Conservation (phyloP, 2,888 invertebrate genomes). For the Drosophila paranaensis region DNA sequence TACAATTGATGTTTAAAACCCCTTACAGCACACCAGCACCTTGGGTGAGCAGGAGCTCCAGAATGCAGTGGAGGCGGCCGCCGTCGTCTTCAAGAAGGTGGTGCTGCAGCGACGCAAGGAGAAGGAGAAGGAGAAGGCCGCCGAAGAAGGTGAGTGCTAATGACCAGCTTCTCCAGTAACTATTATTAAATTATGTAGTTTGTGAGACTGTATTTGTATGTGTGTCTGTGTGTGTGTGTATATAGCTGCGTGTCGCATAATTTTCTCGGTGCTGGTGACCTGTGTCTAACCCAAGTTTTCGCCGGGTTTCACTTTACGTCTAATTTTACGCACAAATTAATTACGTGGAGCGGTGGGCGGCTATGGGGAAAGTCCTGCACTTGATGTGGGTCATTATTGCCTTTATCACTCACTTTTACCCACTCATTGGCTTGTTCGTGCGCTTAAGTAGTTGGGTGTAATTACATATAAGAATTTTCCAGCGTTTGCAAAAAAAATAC, state of each 20-base stretch:
- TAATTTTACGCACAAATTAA: slow-evolving; percentile 66
- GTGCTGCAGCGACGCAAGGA: slow-evolving; percentile 83
- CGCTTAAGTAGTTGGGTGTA: slow-evolving; percentile 19
- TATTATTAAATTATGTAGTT: slow-evolving; percentile 22
- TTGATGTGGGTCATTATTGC: slow-evolving; percentile 53
- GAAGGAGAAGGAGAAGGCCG: slow-evolving; percentile 79
- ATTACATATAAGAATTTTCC: slow-evolving; percentile 12
- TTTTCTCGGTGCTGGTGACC: slow-evolving; percentile 58
- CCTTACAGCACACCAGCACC: slow-evolving; percentile 80
- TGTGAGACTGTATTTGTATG: slow-evolving; percentile 1
- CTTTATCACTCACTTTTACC: slow-evolving; percentile 23
- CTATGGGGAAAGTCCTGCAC: slow-evolving; percentile 6
- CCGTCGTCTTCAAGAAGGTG: slow-evolving; percentile 84
- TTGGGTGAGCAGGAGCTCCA: slow-evolving; percentile 84
- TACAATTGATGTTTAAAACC: slow-evolving; percentile 2
- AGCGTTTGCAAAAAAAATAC: background rate
- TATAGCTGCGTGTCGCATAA: slow-evolving; percentile 39
- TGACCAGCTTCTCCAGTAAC: slow-evolving; percentile 18
- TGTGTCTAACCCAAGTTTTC: slow-evolving; percentile 55
- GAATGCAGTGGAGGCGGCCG: slow-evolving; percentile 84
- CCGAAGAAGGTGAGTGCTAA: slow-evolving; percentile 83
- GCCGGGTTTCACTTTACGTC: slow-evolving; percentile 54
- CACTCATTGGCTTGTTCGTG: slow-evolving; percentile 23
- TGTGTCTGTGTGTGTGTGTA: slow-evolving; percentile 17
- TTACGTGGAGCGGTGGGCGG: slow-evolving; percentile 40